phyloP scores from a whole-genome alignment of 1,140 invertebrate species.

The Armadillidium nasatum region DNA sequence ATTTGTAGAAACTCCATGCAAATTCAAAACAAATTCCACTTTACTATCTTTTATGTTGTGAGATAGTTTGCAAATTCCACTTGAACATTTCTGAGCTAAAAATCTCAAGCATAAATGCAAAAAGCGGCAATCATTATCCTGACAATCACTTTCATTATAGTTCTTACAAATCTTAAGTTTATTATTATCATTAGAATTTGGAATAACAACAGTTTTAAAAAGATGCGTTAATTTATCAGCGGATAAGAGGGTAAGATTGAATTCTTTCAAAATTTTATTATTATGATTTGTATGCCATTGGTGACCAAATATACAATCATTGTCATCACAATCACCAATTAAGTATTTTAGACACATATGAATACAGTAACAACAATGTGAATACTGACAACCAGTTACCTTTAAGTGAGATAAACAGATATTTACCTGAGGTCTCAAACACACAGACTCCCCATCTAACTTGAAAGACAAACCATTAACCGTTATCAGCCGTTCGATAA shows the following conservation, averaged over 20 bases:
- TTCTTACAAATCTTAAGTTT: neutral
- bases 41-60: neutral
- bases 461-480: too few species aligned
- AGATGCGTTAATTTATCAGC: neutral
- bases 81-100: neutral
- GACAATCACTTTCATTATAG: neutral
- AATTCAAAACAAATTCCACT: neutral
- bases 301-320: neutral
- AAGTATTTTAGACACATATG: constrained; percentile 4
- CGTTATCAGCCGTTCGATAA: too few species aligned
- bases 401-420: too few species aligned
- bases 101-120: neutral
- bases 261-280: neutral
- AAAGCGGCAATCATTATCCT: neutral
- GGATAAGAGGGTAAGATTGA: neutral
- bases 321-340: neutral
- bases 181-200: neutral
- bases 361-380: too few species aligned
- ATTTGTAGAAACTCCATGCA: neutral
- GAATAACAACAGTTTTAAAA: neutral
- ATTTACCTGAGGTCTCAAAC: too few species aligned
- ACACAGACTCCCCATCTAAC: too few species aligned
- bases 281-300: neutral
- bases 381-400: too few species aligned
- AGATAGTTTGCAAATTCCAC: neutral